Base-by-base conservation (phyloP, 2,113 vertebrate genomes). In the Physeter macrocephalus region DNA sequence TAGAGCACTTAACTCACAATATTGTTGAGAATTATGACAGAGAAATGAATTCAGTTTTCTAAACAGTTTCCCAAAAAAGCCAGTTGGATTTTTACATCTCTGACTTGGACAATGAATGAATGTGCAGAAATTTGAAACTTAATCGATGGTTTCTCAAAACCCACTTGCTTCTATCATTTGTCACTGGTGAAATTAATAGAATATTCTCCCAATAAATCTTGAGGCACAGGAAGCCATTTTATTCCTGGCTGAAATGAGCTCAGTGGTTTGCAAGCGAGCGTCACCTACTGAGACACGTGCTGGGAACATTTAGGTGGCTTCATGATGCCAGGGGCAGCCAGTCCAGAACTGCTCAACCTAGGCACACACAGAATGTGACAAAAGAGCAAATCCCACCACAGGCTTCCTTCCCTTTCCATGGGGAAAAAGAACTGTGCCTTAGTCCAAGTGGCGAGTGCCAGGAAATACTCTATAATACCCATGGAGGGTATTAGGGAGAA, bases 41-140 rank as follows among this genome's bases (percentile, higher is more conserved):
- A 66, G 34, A 57, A 71, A 81, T 21, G 27, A 93, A 90, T 96
- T 75, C 41, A 34, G 78, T 87, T 89, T 93, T 86, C 27, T 67
- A 59, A 74, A 86, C 13, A n/a, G 67, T 15, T 72, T 84, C 13
- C 31, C 64, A 21, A 95, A 85, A 72, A 61, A 66, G 18, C 52
- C 29, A 82, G 71, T 25, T 86, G 78, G 59, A 67, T 62, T 83
- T 95, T 67, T 74, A 78, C 15, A 94, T 87, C 83, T 90, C 62
- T 90, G 57, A 57, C 21, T 78, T 87, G 5, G 78, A 41, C 27
- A 78, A 39, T 59, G 62, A 74, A 43, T 59, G 62, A 77, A 49
- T 54, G 36, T 61, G 52, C 57, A 95, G 49, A 91, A 92, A 97
- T 88, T 80, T 31, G 83, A 81, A 49, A 7, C 17, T 36, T 92